Evolutionary conservation across 2,888 invertebrate genomes (phyloP).

Genomic region (Watsonalla cultraria): DNA sequence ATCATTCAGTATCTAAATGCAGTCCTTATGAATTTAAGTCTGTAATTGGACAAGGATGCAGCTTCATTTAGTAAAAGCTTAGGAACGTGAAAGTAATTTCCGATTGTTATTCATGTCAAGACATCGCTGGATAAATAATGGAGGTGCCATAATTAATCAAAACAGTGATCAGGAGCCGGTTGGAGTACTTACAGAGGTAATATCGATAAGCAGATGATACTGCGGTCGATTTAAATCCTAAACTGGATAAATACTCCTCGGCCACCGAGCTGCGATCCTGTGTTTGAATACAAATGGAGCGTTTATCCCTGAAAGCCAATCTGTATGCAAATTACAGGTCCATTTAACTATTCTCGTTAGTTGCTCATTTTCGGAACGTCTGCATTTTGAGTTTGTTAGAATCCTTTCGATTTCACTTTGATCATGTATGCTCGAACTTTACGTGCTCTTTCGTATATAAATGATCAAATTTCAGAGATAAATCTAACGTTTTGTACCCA

Average conservation of each 20-base stretch:
- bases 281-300: slow-evolving; percentile 77
- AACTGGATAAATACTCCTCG: slow-evolving; percentile 69
- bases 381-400: slow-evolving; percentile 55
- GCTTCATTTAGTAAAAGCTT: no score
- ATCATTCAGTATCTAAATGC: no score
- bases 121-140: slow-evolving; percentile 3
- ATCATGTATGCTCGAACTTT: slow-evolving; percentile 14
- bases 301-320: slow-evolving; percentile 77
- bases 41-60: no score
- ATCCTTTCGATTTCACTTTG: slow-evolving; percentile 26
- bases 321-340: slow-evolving; percentile 76
- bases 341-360: slow-evolving; percentile 77
- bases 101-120: background rate
- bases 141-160: slow-evolving; percentile 2
- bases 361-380: slow-evolving; percentile 75
- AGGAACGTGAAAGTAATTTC: background rate
- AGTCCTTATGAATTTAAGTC: no score
- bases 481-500: background rate
- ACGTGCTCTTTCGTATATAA: background rate
- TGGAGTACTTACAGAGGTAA: slow-evolving; percentile 18
- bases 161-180: slow-evolving; percentile 6
- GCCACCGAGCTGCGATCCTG: slow-evolving; percentile 64
- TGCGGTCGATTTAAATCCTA: slow-evolving; percentile 61
- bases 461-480: slow-evolving; percentile 8
- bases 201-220: slow-evolving; percentile 52